Base-by-base conservation (phyloP, 2,113 vertebrate species). In the Chionodraco myersi region DNA sequence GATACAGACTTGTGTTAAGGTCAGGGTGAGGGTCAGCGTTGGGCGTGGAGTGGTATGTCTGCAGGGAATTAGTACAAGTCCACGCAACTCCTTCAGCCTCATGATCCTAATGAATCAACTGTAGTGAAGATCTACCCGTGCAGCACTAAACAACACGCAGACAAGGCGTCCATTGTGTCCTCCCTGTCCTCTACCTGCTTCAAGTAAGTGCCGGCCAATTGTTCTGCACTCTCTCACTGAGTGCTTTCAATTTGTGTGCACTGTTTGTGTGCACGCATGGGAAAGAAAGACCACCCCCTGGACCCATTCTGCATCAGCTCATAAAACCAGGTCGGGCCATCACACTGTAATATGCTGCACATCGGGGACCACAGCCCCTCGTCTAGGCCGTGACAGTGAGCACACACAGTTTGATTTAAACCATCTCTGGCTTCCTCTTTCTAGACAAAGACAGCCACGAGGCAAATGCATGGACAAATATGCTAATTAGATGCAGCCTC, bases 401-500 rank as follows among this genome's bases (percentile, higher is more conserved):
- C 62, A n/a, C 62, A 75, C 59, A 80, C 72, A 72, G 79, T 72
- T 85, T 44, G 26, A 88, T 69, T 68, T 47, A 75, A 85, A 21
- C 58, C 72, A 85, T 57, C 67, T 41, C 7, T 47, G 59, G 12
- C 61, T 85, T 88, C 81, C 83, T 88, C 26, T 75, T 57, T 63
- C 72, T 59, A 89, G 92, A 95, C 94, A 95, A 95, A 94, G 91
- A 54, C 57, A 84, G 77, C 86, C 69, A 80, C 36, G 62, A 81
- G 86, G 85, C 0, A 65, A 84, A 88, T 82, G 72, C 75, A 92
- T 90, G 85, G 81, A 81, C 84, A 93, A 89, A 90, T 89, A 94
- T 95, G 91, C 87, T 91, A 94, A 95, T 95, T 71, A 83, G 83
- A 93, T 93, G 81, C 87, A 84, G 84, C 77, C 51, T 73, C 60